Evolutionary conservation across 2,797 vertebrate genomes (phyloP).

Genomic region (Parauchenoglanis punctatus): DNA sequence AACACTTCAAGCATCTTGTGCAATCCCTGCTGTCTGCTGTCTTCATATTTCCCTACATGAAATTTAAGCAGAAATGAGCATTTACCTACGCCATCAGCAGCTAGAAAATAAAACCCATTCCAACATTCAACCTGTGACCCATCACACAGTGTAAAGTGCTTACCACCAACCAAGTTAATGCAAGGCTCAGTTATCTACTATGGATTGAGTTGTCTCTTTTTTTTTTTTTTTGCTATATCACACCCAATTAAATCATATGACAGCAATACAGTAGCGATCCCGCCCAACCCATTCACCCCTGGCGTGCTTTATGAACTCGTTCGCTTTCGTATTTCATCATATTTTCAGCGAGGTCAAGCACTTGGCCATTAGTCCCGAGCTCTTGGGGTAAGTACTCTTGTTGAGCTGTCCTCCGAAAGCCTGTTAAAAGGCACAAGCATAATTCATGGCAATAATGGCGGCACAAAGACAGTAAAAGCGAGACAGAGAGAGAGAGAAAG

Average conservation of each 20-base stretch:
- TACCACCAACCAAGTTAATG: constrained; percentile 53
- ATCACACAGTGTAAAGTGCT: constrained; percentile 44
- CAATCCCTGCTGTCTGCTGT: not conserved
- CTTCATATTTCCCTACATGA: not conserved
- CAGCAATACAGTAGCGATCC: constrained; percentile 50
- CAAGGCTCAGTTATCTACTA: constrained; percentile 71
- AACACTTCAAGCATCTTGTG: constrained; percentile 2
- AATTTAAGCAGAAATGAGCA: not conserved
- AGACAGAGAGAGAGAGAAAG: not conserved
- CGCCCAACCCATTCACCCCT: constrained; percentile 59
- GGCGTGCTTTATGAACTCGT: constrained; percentile 32
- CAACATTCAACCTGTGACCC: constrained; percentile 19
- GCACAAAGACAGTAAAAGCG: constrained; percentile 7
- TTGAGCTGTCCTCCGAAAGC: constrained; percentile 43
- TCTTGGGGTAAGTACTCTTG: constrained; percentile 44
- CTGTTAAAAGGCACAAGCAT: constrained; percentile 36
- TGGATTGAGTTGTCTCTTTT: constrained; percentile 61
- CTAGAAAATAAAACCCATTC: not conserved
- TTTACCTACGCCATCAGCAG: not conserved
- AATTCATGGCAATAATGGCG: constrained; percentile 40
- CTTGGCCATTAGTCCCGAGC: constrained; percentile 37
- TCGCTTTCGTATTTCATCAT: constrained; percentile 39
- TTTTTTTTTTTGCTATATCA: constrained; percentile 59
- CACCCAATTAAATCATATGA: constrained; percentile 66
- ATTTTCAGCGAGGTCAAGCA: constrained; percentile 42